Evolutionary conservation across 2,113 vertebrate species (phyloP), one percentile per base, ranked within the genome.

Genomic region (Nymphicus hollandicus): DNA sequence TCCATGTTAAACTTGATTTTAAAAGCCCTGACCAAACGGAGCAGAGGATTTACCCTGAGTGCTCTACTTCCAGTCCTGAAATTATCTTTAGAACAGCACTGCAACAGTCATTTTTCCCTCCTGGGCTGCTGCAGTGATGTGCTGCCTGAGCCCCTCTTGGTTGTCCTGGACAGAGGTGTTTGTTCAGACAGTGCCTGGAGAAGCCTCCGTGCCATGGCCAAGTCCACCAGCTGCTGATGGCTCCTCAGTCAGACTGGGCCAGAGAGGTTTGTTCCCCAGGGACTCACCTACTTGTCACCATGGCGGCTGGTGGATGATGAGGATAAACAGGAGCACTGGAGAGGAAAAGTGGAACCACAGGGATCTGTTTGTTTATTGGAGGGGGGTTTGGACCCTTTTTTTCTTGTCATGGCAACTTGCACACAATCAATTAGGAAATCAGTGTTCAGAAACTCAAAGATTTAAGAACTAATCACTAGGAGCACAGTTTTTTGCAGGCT

Each of bases 181-280:
- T 78, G 53, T 37, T 56, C 33, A 18, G 22, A 20, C 83, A 18
- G 1, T 55, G 64, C 44, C 37, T 20, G 37, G 52, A 47, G 58
- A 20, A 65, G 49, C 72, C 44, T 11, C 0, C 0, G 9, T 33
- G 87, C 69, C 46, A 2, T 10, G 41, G 78, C 64, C 6, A 0
- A 16, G 69, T 90, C 43, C 91, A 81, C 55, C 77, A 37, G 33
- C 86, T 70, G 46, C 66, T 89, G 74, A 55, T 2, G 1, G 13
- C 84, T 69, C 31, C 60, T 44, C 0, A 5, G 46, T 81, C 63
- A 43, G 3, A 0, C 44, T 1, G 23, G 31, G 44, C 37, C 0
- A 3, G 33, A 28, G 55, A n/a, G 13, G 9, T 64, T 91, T 58
- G 47, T 31, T 66, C 55, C 72, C 41, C 74, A 47, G 6, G 50